phyloP scores from a whole-genome alignment of 2,113 vertebrate genomes.

The Ammodytes marinus region DNA sequence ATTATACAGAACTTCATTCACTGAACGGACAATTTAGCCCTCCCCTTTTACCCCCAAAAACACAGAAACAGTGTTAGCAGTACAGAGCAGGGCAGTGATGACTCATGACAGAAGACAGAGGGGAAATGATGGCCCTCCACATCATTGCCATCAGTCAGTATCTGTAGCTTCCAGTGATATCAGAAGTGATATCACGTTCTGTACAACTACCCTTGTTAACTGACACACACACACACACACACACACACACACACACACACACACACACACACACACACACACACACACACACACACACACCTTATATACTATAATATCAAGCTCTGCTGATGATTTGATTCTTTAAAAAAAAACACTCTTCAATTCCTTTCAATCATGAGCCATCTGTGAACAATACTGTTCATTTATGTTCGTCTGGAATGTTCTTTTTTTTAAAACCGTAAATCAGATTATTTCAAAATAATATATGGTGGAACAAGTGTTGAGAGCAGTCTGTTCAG shows the following conservation, averaged over 20 bases:
- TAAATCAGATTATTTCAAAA: conserved; percentile 1
- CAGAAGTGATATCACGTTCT: neutral
- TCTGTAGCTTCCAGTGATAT: neutral
- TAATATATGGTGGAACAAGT: neutral
- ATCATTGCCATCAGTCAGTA: neutral
- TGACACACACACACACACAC: no score
- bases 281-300: no score
- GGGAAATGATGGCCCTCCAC: neutral
- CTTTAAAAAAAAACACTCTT: neutral
- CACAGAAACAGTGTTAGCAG: neutral
- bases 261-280: no score
- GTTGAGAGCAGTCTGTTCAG: neutral
- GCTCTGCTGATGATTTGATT: neutral
- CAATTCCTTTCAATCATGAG: neutral
- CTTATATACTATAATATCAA: neutral
- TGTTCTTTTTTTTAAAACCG: neutral
- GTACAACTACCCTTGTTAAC: no score
- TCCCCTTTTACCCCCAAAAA: neutral
- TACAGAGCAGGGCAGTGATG: neutral
- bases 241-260: no score
- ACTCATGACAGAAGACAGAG: neutral
- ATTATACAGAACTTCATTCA: neutral
- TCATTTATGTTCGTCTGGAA: neutral
- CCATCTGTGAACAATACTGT: neutral
- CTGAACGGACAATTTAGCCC: neutral